A percentile compares a stretch with the other conserved stretches of the same genome.
These are phyloP conservation scores for Pyrrhia umbra DNA, from an alignment of 2,888 invertebrate species.

Conservation along the genomic window DNA sequence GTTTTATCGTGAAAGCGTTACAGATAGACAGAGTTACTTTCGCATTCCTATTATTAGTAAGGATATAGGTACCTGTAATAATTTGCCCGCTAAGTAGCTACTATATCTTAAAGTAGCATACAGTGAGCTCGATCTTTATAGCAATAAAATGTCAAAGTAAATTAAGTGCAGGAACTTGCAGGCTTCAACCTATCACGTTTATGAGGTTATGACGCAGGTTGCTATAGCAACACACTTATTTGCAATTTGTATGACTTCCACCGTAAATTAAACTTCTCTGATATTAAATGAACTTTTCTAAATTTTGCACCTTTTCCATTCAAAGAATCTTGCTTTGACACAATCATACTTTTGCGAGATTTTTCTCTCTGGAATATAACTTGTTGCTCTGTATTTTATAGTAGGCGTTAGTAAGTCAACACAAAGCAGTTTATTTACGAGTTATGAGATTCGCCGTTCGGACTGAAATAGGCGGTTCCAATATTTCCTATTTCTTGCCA, in stretches of 20 bases:
- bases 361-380: neutral
- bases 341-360: neutral
- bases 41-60: no score
- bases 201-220: conserved; percentile 5
- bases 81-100: no score
- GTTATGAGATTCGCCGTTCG: conserved; percentile 42
- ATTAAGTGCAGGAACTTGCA: conserved; percentile 12
- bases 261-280: neutral
- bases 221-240: neutral
- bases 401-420: conserved; percentile 36
- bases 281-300: conserved; percentile 7
- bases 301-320: neutral
- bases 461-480: conserved; percentile 10
- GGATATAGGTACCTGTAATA: no score
- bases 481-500: conserved; percentile 51
- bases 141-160: conserved; percentile 5
- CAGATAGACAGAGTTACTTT: neutral
- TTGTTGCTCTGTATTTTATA: conserved; percentile 31
- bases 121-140: neutral
- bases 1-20: no score
- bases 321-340: neutral
- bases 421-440: conserved; percentile 32
- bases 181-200: conserved; percentile 7
- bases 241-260: neutral
- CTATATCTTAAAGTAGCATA: neutral